Conservation (phyloP, 2,113 vertebrate species). For the Hippocampus zosterae region DNA sequence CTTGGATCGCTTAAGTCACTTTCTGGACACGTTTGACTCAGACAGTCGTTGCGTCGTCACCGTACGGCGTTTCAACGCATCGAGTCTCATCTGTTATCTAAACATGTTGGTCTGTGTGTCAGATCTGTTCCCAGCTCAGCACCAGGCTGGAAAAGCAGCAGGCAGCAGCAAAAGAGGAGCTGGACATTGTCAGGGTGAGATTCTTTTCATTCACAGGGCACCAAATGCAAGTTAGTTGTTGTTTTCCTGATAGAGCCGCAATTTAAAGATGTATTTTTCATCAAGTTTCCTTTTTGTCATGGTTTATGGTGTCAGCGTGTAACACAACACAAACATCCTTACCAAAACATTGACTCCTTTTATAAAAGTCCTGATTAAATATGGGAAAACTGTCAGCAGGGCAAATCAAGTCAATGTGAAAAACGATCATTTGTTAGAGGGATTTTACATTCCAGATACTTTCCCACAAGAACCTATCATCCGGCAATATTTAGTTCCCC, state of each 20-base stretch:
- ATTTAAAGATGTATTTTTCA: background rate
- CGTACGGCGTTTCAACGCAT: background rate
- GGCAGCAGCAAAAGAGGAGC: slow-evolving; percentile 88
- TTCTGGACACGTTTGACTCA: background rate
- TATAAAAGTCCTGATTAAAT: too few species aligned
- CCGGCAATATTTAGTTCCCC: background rate
- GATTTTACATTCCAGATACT: too few species aligned
- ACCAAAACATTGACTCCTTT: too few species aligned
- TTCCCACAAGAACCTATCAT: too few species aligned
- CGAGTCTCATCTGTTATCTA: background rate
- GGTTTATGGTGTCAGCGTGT: too few species aligned
- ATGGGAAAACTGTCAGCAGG: too few species aligned
- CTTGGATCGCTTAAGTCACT: too few species aligned
- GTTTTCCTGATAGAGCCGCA: background rate
- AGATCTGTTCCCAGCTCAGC: slow-evolving; percentile 98
- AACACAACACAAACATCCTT: too few species aligned
- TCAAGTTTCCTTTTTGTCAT: too few species aligned
- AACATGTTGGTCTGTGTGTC: slow-evolving; percentile 14
- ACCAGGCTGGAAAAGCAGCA: slow-evolving; percentile 95
- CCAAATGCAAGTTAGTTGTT: background rate
- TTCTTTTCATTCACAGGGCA: background rate
- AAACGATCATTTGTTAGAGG: too few species aligned
- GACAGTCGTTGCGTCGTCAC: background rate
- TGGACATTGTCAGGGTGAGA: slow-evolving; percentile 89
- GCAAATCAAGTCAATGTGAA: too few species aligned